phyloP scores from a whole-genome alignment of 2,888 invertebrate genomes.

The Eupithecia exiguata region DNA sequence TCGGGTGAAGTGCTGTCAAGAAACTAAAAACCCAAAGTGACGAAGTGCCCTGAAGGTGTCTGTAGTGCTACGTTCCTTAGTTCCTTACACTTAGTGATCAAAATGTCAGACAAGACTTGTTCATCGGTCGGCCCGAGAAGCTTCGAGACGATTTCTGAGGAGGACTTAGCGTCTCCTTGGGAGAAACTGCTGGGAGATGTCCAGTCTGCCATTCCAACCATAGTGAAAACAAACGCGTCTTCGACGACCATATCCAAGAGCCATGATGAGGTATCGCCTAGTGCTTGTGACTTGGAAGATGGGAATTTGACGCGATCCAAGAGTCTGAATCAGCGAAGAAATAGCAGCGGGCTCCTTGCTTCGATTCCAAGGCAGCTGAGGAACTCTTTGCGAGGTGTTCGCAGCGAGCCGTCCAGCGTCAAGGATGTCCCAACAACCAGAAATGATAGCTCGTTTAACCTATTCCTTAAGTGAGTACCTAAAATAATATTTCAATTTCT shows the following conservation, averaged over 20 bases:
- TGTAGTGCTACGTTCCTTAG: slow-evolving; percentile 77
- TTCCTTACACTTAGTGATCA: slow-evolving; percentile 56
- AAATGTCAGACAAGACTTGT: slow-evolving; percentile 80
- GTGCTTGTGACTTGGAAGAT: slow-evolving; percentile 69
- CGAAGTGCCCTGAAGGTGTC: slow-evolving; percentile 81
- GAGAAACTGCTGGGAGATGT: slow-evolving; percentile 79
- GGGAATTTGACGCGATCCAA: slow-evolving; percentile 77
- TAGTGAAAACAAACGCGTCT: slow-evolving; percentile 77
- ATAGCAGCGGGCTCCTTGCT: slow-evolving; percentile 81
- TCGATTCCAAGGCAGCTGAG: slow-evolving; percentile 81
- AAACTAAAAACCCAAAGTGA: slow-evolving; percentile 84
- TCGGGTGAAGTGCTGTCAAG: slow-evolving; percentile 84
- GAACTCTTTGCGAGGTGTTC: slow-evolving; percentile 78
- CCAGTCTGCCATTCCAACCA: slow-evolving; percentile 75
- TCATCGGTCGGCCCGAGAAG: slow-evolving; percentile 80
- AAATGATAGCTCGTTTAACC: slow-evolving; percentile 80
- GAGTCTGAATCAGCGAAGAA: slow-evolving; percentile 78
- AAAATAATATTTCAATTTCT: neutral
- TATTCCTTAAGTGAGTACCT: slow-evolving; percentile 76
- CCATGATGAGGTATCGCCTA: slow-evolving; percentile 67
- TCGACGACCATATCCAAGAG: slow-evolving; percentile 67
- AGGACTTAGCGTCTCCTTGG: slow-evolving; percentile 77
- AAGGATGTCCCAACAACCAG: slow-evolving; percentile 78
- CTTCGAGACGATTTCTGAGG: slow-evolving; percentile 82
- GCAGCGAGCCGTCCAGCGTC: slow-evolving; percentile 80